Evolutionary conservation across 2,113 vertebrate genomes (phyloP).

Genomic region (Cnemophilus loriae): DNA sequence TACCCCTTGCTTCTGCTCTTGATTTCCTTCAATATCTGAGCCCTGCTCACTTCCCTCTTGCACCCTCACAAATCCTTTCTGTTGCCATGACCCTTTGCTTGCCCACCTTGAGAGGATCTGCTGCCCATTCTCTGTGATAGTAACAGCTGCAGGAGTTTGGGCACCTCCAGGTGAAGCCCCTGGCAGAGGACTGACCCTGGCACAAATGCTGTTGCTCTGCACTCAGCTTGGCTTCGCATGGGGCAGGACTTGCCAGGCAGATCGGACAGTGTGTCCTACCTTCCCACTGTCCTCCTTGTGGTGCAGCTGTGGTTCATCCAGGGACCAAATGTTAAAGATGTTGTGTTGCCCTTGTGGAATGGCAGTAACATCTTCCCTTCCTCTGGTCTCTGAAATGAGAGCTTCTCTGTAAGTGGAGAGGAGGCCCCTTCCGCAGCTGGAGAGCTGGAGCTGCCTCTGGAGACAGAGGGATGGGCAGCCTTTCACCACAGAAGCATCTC

Average conservation of each 20-base stretch:
- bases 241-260: background rate
- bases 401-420: background rate
- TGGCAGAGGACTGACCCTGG: background rate
- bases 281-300: background rate
- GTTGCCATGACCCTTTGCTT: background rate
- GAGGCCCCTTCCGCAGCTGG: background rate
- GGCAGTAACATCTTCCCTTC: background rate
- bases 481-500: background rate
- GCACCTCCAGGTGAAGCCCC: background rate
- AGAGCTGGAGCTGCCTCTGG: background rate
- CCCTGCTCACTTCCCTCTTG: background rate
- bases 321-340: background rate
- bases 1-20: background rate
- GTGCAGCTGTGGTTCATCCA: background rate
- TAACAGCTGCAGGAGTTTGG: background rate
- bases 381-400: background rate
- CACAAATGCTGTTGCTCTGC: background rate
- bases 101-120: background rate
- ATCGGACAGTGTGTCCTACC: rapidly evolving
- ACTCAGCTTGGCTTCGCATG: background rate
- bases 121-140: background rate
- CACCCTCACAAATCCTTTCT: background rate
- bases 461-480: background rate
- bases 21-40: background rate
- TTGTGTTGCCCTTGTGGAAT: background rate